Conservation (phyloP, 1,140 invertebrate genomes). For the Drosophila orosa region DNA sequence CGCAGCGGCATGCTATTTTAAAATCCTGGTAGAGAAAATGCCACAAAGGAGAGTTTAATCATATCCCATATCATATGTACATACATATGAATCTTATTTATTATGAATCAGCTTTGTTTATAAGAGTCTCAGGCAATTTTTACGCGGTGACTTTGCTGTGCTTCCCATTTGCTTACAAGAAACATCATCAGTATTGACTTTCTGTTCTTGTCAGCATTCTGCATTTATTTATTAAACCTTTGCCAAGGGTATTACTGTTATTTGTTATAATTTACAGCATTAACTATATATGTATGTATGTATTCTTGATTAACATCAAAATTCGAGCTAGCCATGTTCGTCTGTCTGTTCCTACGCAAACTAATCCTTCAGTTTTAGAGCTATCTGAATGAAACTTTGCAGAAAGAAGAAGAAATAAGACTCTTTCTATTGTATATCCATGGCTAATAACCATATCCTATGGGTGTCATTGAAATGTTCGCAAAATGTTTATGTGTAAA, state of each 20-base stretch:
- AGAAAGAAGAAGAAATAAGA: too few species aligned
- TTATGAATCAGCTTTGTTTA: conserved; percentile 12
- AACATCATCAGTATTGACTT: conserved; percentile 14
- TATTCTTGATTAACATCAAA: neutral
- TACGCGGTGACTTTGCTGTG: neutral
- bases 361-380: too few species aligned
- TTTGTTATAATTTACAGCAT: too few species aligned
- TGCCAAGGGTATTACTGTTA: too few species aligned
- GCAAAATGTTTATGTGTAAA: too few species aligned
- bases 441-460: too few species aligned
- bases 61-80: neutral
- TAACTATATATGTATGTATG: too few species aligned
- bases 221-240: conserved; percentile 6
- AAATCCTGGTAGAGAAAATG: neutral
- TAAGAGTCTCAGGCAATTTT: conserved; percentile 10
- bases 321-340: neutral
- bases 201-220: conserved; percentile 7
- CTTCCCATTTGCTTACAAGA: conserved; percentile 32
- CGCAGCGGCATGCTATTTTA: too few species aligned
- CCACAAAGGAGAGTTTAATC: conserved; percentile 2
- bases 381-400: too few species aligned
- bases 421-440: too few species aligned
- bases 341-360: neutral
- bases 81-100: too few species aligned
- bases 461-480: too few species aligned